A percentile compares a stretch with the other conserved stretches of the same genome.
Evolutionary conservation across 2,888 invertebrate genomes (phyloP).

Genomic region (Apamea anceps): DNA sequence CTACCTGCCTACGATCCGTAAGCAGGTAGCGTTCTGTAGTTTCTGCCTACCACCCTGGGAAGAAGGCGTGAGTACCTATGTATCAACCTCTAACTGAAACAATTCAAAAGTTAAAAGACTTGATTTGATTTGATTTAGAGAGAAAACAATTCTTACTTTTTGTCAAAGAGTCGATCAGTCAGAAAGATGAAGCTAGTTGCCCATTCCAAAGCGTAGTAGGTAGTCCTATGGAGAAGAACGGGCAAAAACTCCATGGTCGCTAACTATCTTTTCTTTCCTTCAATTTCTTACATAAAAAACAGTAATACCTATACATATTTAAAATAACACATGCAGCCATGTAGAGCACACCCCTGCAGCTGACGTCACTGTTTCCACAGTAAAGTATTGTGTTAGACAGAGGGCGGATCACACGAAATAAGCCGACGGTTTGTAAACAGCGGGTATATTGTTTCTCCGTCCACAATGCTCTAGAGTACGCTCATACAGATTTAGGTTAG

Average conservation of each 20-base stretch:
- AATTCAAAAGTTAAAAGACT: not conserved
- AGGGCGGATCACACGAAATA: constrained; percentile 73
- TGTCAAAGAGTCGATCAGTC: not conserved
- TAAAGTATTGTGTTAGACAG: constrained; percentile 71
- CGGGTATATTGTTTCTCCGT: constrained; percentile 77
- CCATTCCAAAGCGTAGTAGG: not conserved
- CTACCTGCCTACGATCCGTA: not conserved
- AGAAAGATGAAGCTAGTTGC: not conserved
- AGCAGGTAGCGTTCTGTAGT: not conserved
- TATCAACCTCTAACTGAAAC: not conserved
- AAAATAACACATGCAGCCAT: constrained; percentile 38
- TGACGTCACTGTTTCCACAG: constrained; percentile 64
- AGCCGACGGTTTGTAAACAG: constrained; percentile 74
- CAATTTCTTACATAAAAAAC: not conserved
- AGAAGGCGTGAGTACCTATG: not conserved
- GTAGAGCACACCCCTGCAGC: constrained; percentile 34
- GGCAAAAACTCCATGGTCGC: not conserved
- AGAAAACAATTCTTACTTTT: not conserved
- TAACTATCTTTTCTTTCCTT: not conserved
- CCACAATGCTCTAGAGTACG: constrained; percentile 60
- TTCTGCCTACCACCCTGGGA: not conserved
- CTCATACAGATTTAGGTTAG: constrained; percentile 48
- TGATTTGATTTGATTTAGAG: too few species aligned
- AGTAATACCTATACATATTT: not conserved
- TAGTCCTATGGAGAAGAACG: not conserved